Percentiles rank a stretch among this genome's conserved stretches.
Conservation (phyloP, 2,113 vertebrate species). For the Rhabdornis inornatus region DNA sequence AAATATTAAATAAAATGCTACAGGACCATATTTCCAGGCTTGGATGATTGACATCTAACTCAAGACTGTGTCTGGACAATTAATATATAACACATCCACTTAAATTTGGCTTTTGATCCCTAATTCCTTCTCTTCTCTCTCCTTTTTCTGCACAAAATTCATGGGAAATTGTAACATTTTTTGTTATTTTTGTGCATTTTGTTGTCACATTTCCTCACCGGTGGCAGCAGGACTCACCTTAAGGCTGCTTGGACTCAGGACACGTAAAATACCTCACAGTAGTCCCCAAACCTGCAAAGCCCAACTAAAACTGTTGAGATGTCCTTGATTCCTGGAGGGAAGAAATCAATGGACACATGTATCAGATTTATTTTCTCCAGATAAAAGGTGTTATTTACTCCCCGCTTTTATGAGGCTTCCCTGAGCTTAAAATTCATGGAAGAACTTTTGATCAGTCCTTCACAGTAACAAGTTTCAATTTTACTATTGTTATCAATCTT, state of each 20-base stretch:
- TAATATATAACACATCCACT: fast-evolving
- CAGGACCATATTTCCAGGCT: not conserved
- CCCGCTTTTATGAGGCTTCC: not conserved
- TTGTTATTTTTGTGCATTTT: not conserved
- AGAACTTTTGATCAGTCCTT: not conserved
- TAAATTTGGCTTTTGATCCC: not conserved
- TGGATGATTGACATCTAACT: not conserved
- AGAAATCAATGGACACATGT: not conserved
- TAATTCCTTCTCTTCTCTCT: not conserved
- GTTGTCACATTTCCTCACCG: not conserved
- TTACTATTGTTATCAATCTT: not conserved
- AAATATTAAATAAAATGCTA: not conserved
- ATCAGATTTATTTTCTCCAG: not conserved
- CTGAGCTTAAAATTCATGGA: not conserved
- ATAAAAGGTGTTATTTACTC: not conserved
- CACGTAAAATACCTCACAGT: not conserved
- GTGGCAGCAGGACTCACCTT: not conserved
- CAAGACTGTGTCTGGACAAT: not conserved
- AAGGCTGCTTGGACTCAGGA: not conserved
- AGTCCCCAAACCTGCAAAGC: not conserved
- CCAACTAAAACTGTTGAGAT: not conserved
- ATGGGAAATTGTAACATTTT: not conserved
- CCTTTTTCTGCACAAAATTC: not conserved
- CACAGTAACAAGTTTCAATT: not conserved
- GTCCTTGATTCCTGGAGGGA: not conserved